phyloP scores from a whole-genome alignment of 2,888 invertebrate species.

The Tipula confusa region DNA sequence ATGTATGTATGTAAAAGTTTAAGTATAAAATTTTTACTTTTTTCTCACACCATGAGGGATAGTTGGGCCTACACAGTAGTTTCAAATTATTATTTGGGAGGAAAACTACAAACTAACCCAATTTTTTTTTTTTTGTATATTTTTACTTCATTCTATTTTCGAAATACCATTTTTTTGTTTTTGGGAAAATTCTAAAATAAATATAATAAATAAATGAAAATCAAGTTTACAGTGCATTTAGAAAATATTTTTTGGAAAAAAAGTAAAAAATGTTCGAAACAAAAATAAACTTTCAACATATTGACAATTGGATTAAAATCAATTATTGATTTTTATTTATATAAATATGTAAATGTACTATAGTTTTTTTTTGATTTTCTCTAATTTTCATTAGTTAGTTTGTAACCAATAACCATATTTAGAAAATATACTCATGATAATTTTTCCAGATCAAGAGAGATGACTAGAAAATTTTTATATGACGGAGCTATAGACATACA shows the following conservation, averaged over 20 bases:
- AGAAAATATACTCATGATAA: not conserved
- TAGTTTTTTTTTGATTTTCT: not conserved
- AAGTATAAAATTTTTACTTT: not conserved
- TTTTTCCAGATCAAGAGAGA: conserved; percentile 12
- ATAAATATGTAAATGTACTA: not conserved
- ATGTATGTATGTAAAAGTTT: not conserved
- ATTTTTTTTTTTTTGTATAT: not conserved
- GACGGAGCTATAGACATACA: not conserved
- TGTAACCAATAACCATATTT: conserved; percentile 9
- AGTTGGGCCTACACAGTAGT: not conserved
- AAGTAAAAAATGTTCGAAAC: not conserved
- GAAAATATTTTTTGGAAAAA: not conserved
- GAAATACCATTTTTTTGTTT: not conserved
- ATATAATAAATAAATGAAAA: conserved; percentile 20
- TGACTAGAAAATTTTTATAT: not conserved
- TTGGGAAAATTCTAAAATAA: not conserved
- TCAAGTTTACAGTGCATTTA: conserved; percentile 20
- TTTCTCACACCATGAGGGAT: not conserved
- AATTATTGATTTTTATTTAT: conserved; percentile 12
- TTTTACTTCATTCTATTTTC: not conserved
- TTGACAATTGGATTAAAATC: conserved; percentile 25
- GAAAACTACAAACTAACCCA: not conserved
- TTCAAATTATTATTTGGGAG: not conserved
- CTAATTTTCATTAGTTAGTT: conserved; percentile 3
- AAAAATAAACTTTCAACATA: not conserved